These are phyloP conservation scores for Synaphobranchus kaupii DNA, from an alignment of 2,797 vertebrate genomes.

Conservation along the genomic window DNA sequence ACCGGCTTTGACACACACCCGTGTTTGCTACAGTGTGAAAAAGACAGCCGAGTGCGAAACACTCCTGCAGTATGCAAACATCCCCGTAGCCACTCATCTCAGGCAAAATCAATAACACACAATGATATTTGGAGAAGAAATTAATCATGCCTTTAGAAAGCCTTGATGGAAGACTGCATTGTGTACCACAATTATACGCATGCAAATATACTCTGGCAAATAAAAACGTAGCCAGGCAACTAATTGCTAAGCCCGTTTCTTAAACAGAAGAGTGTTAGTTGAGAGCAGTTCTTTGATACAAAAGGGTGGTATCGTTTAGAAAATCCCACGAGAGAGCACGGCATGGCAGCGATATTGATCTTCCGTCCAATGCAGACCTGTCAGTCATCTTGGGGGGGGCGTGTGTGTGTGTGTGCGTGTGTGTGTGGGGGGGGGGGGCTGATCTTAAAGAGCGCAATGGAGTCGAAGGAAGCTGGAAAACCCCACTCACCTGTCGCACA, in stretches of 20 bases:
- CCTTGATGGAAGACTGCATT: neutral
- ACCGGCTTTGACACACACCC: conserved; percentile 29
- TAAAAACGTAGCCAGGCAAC: neutral
- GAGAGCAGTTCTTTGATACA: neutral
- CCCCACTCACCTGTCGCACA: neutral
- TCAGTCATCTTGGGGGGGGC: neutral
- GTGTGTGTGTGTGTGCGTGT: too few relatives aligned
- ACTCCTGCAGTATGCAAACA: conserved; percentile 15
- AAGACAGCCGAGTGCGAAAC: conserved; percentile 20
- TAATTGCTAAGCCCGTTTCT: neutral
- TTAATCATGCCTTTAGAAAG: neutral
- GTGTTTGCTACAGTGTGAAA: neutral
- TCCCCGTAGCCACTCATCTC: conserved; percentile 13
- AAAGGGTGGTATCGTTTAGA: neutral
- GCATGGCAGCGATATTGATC: neutral
- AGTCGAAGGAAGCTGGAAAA: neutral
- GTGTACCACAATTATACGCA: neutral
- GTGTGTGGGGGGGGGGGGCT: neutral
- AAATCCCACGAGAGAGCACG: neutral
- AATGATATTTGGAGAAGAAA: conserved; percentile 23
- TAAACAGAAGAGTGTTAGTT: neutral
- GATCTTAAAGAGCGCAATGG: neutral
- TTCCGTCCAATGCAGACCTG: neutral
- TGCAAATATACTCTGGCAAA: neutral
- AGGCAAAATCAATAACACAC: conserved; percentile 34